These are phyloP conservation scores for Neoarius graeffei DNA, from an alignment of 2,113 vertebrate species.

Conservation along the genomic window DNA sequence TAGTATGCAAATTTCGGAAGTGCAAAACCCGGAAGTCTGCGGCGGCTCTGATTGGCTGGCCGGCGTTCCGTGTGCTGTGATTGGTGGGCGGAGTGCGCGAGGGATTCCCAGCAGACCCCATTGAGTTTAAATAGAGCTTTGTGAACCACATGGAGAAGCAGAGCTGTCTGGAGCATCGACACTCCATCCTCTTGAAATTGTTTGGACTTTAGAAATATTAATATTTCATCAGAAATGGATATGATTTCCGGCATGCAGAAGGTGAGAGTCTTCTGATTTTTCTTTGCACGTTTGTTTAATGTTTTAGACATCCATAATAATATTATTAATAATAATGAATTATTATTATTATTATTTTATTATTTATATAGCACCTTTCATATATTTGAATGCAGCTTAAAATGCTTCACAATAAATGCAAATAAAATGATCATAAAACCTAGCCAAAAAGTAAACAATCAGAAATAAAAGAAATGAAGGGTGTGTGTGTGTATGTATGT, in stretches of 20 bases:
- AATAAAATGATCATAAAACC: no score
- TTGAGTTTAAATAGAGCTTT: conserved; percentile 44
- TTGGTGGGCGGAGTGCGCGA: conserved; percentile 55
- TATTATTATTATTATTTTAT: no score
- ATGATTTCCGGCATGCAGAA: conserved; percentile 62
- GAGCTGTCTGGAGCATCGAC: conserved; percentile 1
- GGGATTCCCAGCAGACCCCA: conserved; percentile 53
- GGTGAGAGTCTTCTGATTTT: conserved; percentile 55
- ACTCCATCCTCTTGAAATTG: neutral
- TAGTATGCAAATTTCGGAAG: neutral
- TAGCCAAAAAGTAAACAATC: no score
- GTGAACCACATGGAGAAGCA: conserved; percentile 24
- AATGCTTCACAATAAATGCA: no score
- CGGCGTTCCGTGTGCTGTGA: conserved; percentile 39
- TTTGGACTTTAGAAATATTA: neutral
- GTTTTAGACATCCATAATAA: neutral
- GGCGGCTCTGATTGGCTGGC: conserved; percentile 52
- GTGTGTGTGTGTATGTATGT: no score
- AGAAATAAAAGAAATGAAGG: no score
- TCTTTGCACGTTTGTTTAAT: neutral
- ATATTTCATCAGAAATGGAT: conserved; percentile 45
- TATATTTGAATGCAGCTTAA: no score
- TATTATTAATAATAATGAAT: neutral
- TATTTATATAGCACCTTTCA: no score
- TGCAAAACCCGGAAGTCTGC: conserved; percentile 7